Evolutionary conservation across 2,888 invertebrate species (phyloP), one percentile per base, ranked within the genome.

Genomic region (Sisyra terminalis): DNA sequence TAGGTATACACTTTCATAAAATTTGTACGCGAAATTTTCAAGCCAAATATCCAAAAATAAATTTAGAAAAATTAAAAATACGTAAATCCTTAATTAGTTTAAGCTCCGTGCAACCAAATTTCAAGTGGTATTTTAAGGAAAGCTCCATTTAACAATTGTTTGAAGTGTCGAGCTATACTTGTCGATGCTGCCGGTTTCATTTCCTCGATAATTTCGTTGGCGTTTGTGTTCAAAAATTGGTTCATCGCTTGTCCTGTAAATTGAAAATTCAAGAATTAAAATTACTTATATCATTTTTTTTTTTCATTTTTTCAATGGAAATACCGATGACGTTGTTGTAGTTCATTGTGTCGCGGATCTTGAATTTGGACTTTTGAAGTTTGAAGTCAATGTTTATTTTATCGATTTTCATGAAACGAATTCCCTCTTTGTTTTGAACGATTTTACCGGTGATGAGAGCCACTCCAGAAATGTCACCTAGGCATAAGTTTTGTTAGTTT

Each of bases 161-260:
- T 75, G 65, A 84, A 82, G 53, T 83, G 77, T 50, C 75, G 77
- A 2, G 77, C 74, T 50, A 85, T 79, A 48, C 80, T 74, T 7
- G 67, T 60, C 2, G 76, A 70, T 0, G 84, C 83, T 0, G 82
- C 81, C 2, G 84, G 83, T 53, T 79, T 70, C 80, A 86, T 82
- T 65, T 86, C 86, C 44, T 77, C 76, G 47, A 86, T 81, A 50
- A 86, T 81, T 57, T 84, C 84, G 38, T 78, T 75, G 0, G 81
- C 74, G 53, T 86, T 84, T 58, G 78, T 78, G 62, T 85, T 85
- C 47, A 86, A 62, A 59, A 85, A 85, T 57, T 82, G 82, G 59
- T 85, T 85, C 75, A 86, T 83, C 1, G 84, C 84, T 57, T 82
- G 76, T 31, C 80, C 80, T 80, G 60, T 18, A 53, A 52, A n/a